Base-by-base conservation (phyloP, 2,888 invertebrate species). In the Cartodere bifasciata region DNA sequence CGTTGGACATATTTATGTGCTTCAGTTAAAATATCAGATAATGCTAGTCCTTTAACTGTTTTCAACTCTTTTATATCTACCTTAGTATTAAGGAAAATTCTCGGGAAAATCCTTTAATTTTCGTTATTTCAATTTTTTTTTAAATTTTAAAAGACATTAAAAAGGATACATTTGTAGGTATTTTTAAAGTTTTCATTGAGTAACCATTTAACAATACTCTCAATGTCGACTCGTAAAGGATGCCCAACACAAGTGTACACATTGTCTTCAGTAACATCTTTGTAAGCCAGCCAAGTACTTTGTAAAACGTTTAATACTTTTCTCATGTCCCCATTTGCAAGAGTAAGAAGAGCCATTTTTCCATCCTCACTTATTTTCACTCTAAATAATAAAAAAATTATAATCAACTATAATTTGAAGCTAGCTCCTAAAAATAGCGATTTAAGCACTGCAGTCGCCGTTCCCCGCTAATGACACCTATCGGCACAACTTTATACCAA, bases 221-320 rank as follows among this genome's bases (percentile, higher is more conserved):
- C 80, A 49, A 99, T 86, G 55, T 98, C 95, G 16, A 71, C 67
- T 31, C 84, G 80, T 12, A 88, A 64, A 2, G 98, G 98, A 62
- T 98, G 95, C 0, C 97, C 98, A 16, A 97, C 92, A 58, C 97
- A 98, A 2, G 80, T 78, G 60, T 98, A 98, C 2, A 86, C 95
- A 55, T 79, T 83, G 43, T 85, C 80, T 61, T 94, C 92, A 14
- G 77, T 84, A 16, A 98, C 87, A 41, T 70, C 65, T 43, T 83
- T 81, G 59, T 83, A 91, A 2, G 95, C 94, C 62, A 97, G 76
- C 62, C 87, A 84, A 7, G 94, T 88, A 63, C 94, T 91, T 65
- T 98, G 97, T 28, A 99, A 65, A 13, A 97, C 85, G 62, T 98
- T 98, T 13, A 99, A 62, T 1, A 95, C 91, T 58, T 86, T 88